Evolutionary conservation across 2,888 invertebrate species (phyloP).

Genomic region (Gryllus longicercus): DNA sequence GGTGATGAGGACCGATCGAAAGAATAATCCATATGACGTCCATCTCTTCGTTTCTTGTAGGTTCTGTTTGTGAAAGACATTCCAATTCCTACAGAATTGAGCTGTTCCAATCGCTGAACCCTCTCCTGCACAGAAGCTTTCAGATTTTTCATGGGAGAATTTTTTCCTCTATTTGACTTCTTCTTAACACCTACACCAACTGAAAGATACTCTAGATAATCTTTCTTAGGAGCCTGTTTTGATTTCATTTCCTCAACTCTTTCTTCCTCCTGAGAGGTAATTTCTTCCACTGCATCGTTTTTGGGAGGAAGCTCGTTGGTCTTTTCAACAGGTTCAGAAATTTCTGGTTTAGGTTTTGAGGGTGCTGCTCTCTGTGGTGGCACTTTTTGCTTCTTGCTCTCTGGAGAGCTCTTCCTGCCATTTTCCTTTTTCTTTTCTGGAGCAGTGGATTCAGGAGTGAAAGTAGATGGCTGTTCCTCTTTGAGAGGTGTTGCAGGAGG

Average conservation of each 20-base stretch:
- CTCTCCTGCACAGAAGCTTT: slow-evolving; percentile 49
- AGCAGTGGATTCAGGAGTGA: slow-evolving; percentile 37
- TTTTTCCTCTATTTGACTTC: slow-evolving; percentile 62
- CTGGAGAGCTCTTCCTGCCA: background rate
- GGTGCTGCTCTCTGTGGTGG: background rate
- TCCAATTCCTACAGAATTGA: slow-evolving; percentile 41
- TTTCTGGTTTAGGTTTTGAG: background rate
- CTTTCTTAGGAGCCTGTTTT: slow-evolving; percentile 61
- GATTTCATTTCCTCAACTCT: slow-evolving; percentile 18
- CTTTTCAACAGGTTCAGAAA: background rate
- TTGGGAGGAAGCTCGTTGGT: slow-evolving; percentile 19
- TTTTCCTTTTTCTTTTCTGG: background rate
- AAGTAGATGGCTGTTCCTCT: slow-evolving; percentile 61
- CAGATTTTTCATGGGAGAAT: slow-evolving; percentile 44
- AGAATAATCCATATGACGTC: background rate
- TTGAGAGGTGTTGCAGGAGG: slow-evolving; percentile 67
- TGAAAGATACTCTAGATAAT: slow-evolving; percentile 71
- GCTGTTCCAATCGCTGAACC: slow-evolving; percentile 60
- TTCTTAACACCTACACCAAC: slow-evolving; percentile 65
- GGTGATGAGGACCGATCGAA: background rate
- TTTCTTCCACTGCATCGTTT: slow-evolving; percentile 20
- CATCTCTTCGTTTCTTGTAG: slow-evolving; percentile 37
- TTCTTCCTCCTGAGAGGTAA: background rate
- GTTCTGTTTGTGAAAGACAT: slow-evolving; percentile 44
- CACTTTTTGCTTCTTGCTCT: slow-evolving; percentile 20